Conservation (phyloP, 2,888 invertebrate genomes). For the Meteorus colon region DNA sequence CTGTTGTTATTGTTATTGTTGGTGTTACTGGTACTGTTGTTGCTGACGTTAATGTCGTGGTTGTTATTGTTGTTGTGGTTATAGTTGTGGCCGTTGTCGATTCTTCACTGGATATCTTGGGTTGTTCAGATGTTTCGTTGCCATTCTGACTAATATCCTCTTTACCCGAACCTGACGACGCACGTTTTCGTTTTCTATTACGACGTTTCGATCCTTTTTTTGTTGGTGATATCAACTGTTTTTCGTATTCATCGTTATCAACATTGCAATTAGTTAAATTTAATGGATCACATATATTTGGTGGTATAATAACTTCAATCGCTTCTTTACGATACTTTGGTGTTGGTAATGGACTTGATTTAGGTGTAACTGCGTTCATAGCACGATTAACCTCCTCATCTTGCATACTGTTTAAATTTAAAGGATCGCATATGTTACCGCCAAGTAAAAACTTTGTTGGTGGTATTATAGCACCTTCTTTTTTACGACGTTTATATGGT, state of each 20-base stretch:
- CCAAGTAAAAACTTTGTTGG: slow-evolving; percentile 95
- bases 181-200: slow-evolving; percentile 79
- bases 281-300: slow-evolving; percentile 93
- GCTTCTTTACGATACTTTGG: slow-evolving; percentile 86
- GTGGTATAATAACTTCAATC: slow-evolving; percentile 93
- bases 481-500: slow-evolving; percentile 83
- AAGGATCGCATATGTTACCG: slow-evolving; percentile 95
- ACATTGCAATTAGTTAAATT: slow-evolving; percentile 84
- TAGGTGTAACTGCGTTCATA: slow-evolving; percentile 93
- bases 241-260: slow-evolving; percentile 88
- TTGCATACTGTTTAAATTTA: slow-evolving; percentile 93
- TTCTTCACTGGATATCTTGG: slow-evolving; percentile 57
- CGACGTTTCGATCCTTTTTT: slow-evolving; percentile 79
- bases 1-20: too few relatives aligned
- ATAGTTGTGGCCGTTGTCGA: background rate
- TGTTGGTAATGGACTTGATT: slow-evolving; percentile 91
- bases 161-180: slow-evolving; percentile 73
- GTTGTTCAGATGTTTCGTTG: slow-evolving; percentile 75
- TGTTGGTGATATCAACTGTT: slow-evolving; percentile 82
- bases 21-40: background rate
- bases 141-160: slow-evolving; percentile 74
- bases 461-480: slow-evolving; percentile 84
- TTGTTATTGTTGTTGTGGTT: background rate
- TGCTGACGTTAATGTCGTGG: slow-evolving; percentile 36
- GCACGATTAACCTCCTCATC: slow-evolving; percentile 85